phyloP scores from a whole-genome alignment of 1,140 invertebrate genomes.

The Cydia pomonella region DNA sequence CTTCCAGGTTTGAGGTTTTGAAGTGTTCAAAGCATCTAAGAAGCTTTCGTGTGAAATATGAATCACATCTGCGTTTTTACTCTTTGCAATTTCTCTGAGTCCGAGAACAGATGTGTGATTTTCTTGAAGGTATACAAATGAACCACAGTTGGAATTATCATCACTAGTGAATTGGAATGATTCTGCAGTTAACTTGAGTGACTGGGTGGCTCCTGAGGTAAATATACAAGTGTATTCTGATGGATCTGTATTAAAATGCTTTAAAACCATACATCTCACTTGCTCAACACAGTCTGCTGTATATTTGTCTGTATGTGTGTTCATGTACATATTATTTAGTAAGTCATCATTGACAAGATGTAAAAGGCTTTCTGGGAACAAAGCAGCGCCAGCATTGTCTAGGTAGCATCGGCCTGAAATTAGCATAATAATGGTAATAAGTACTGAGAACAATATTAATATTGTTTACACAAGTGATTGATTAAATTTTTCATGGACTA shows the following conservation, averaged over 20 bases:
- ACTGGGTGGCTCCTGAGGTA: conserved; percentile 92
- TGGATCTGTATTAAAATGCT: conserved; percentile 90
- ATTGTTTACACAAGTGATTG: conserved; percentile 8
- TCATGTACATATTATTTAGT: conserved; percentile 87
- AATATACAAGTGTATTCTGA: conserved; percentile 95
- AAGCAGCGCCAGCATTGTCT: conserved; percentile 94
- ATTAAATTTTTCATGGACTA: no score
- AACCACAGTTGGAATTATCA: conserved; percentile 71
- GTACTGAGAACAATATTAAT: conserved; percentile 34
- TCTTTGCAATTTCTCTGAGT: conserved; percentile 86
- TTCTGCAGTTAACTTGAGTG: conserved; percentile 92
- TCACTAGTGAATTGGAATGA: conserved; percentile 84
- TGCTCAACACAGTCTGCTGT: conserved; percentile 91
- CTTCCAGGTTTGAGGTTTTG: conserved; percentile 42
- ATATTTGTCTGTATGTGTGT: conserved; percentile 92
- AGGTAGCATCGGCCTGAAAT: conserved; percentile 89
- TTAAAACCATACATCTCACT: conserved; percentile 89
- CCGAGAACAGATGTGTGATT: conserved; percentile 98
- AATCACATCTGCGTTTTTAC: conserved; percentile 77
- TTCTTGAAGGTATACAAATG: conserved; percentile 92
- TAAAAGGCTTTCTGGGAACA: conserved; percentile 91
- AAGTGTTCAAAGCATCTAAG: conserved; percentile 61
- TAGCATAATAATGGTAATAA: conserved; percentile 35
- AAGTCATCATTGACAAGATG: conserved; percentile 85
- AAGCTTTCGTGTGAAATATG: conserved; percentile 81